A percentile compares a stretch with the other conserved stretches of the same genome.
These are phyloP conservation scores for Nephrocerus scutellatus DNA, from an alignment of 2,888 invertebrate genomes.

Conservation along the genomic window DNA sequence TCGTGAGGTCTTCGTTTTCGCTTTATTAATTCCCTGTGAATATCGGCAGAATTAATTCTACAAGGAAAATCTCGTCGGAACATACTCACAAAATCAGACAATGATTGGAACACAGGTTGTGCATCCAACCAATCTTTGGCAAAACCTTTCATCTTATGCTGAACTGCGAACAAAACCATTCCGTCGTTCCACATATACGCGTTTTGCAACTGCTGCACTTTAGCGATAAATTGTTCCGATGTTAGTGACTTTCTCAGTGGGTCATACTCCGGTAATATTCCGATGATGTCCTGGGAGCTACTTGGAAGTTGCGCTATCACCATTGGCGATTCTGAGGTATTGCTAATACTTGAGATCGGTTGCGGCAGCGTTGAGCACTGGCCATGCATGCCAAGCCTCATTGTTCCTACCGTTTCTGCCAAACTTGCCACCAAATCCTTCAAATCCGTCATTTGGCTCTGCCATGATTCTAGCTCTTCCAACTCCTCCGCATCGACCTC, in stretches of 20 bases:
- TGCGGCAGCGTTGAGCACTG: too few relatives aligned
- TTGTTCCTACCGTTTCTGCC: too few relatives aligned
- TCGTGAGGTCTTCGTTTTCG: slow-evolving; percentile 13
- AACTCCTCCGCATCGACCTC: too few relatives aligned
- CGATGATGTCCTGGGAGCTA: slow-evolving; percentile 6
- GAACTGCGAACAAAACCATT: slow-evolving; percentile 6
- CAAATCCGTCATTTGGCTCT: too few relatives aligned
- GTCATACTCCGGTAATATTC: slow-evolving; percentile 10
- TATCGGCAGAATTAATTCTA: slow-evolving; percentile 9
- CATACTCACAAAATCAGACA: slow-evolving; percentile 3
- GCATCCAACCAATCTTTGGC: slow-evolving; percentile 10
- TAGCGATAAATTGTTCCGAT: slow-evolving; percentile 6
- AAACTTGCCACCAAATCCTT: too few relatives aligned
- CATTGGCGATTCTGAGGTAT: too few relatives aligned
- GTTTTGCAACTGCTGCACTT: slow-evolving; percentile 4
- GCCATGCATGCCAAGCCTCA: too few relatives aligned
- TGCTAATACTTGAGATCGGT: too few relatives aligned
- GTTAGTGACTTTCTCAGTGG: slow-evolving; percentile 6
- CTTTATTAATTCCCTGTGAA: slow-evolving; percentile 13
- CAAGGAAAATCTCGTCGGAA: slow-evolving; percentile 12
- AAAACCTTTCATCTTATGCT: slow-evolving; percentile 8
- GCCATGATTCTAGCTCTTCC: too few relatives aligned
- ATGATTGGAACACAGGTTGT: slow-evolving; percentile 7
- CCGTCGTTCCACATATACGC: slow-evolving; percentile 9
- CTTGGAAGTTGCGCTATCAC: too few relatives aligned